Percentiles rank a stretch among this genome's conserved stretches.
These are phyloP conservation scores for Serripes groenlandicus DNA, from an alignment of 2,888 invertebrate genomes.

Conservation along the genomic window DNA sequence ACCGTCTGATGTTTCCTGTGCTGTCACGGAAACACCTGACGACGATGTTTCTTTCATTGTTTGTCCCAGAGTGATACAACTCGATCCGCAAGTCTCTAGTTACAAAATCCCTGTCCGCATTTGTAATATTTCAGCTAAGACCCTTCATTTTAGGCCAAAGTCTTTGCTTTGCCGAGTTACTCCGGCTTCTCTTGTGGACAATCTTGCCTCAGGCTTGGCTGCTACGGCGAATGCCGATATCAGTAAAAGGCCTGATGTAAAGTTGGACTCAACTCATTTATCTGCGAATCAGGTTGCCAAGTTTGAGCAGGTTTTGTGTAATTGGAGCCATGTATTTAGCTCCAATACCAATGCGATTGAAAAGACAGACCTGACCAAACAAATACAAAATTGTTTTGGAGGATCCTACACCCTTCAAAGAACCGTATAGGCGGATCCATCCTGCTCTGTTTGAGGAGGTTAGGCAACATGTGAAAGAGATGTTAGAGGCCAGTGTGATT, in stretches of 20 bases:
- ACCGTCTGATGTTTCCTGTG: not conserved
- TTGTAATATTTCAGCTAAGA: not conserved
- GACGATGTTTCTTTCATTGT: not conserved
- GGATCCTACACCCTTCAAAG: constrained; percentile 32
- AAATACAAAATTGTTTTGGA: constrained; percentile 40
- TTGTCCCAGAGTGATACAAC: not conserved
- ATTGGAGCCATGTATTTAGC: not conserved
- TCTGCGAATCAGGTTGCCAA: not conserved
- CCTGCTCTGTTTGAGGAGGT: constrained; percentile 48
- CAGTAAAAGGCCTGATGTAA: not conserved
- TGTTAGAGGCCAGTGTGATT: no score
- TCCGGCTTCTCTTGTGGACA: not conserved
- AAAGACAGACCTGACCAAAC: constrained; percentile 23
- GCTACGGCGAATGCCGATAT: no score
- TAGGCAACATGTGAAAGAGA: constrained; percentile 36
- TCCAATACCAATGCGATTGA: constrained; percentile 28
- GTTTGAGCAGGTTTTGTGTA: not conserved
- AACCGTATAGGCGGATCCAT: constrained; percentile 38
- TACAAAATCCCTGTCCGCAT: not conserved
- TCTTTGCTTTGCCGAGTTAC: not conserved
- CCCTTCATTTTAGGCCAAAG: not conserved
- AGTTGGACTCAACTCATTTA: not conserved
- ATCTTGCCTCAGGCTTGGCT: not conserved
- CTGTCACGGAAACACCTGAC: not conserved
- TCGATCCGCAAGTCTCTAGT: not conserved